Percentiles rank a stretch among this genome's conserved stretches.
phyloP scores from a whole-genome alignment of 2,888 invertebrate species.

The Drosophila antonietae region DNA sequence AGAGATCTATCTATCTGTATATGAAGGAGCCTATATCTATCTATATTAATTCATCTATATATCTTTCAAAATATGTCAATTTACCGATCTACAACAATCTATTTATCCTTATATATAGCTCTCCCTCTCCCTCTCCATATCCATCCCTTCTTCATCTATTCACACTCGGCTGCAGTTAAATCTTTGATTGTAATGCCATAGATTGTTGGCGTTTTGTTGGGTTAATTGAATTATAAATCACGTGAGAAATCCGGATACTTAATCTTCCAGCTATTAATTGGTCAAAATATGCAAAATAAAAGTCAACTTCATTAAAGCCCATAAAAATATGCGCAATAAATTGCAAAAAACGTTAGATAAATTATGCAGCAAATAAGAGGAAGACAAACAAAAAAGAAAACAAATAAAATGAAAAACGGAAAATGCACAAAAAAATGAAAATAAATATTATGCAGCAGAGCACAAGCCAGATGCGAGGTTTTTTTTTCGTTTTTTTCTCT shows the following conservation, averaged over 20 bases:
- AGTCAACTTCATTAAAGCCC: slow-evolving; percentile 34
- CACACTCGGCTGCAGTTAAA: neutral
- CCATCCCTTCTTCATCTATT: neutral
- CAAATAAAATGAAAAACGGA: slow-evolving; percentile 8
- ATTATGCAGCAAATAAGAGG: neutral
- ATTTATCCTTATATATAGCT: neutral
- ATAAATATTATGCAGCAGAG: slow-evolving; percentile 24
- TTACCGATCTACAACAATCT: no score
- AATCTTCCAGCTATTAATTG: slow-evolving; percentile 15
- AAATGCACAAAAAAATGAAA: slow-evolving; percentile 2
- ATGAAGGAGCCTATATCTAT: neutral
- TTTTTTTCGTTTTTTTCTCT: neutral
- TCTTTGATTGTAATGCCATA: neutral
- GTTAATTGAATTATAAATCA: slow-evolving; percentile 15
- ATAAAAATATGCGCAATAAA: slow-evolving; percentile 22
- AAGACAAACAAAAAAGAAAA: neutral
- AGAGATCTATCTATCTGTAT: neutral
- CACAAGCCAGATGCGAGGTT: slow-evolving; percentile 3
- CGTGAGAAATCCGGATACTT: neutral
- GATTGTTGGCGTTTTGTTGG: neutral
- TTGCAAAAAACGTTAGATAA: slow-evolving; percentile 26
- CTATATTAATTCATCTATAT: neutral
- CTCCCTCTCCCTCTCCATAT: no score
- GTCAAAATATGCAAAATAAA: slow-evolving; percentile 18
- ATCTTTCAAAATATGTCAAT: neutral